Evolutionary conservation across 1,140 invertebrate species (phyloP), one percentile per base, ranked within the genome.

Genomic region (Diprion similis): DNA sequence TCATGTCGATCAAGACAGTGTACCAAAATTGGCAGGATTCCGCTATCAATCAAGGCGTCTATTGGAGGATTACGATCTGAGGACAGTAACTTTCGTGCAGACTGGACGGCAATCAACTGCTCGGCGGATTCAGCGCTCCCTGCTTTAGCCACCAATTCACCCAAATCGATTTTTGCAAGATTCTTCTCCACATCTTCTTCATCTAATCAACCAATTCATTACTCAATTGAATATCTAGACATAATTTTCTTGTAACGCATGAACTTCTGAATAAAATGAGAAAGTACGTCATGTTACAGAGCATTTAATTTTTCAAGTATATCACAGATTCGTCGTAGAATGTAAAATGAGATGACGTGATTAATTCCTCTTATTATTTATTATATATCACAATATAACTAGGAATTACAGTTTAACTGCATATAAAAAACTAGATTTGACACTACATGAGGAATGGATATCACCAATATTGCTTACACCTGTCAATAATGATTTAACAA

Each of bases 21-120:
- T 59, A 99, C 97, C 79, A 99, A 91, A 81, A 97, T 94, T 68
- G 98, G 98, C 75, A 99, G 91, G 84, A 99, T 97, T 68, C 96
- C 96, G 87, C 95, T 95, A 37, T 93, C 89, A 78, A 99, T 99
- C 70, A 99, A 90, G 74, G 95, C 94, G 91, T 99, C 96, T 82
- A 99, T 99, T n/a, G 98, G 98, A 78, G 98, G 98, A 90, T 99
- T 99, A 78, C 96, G 93, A 88, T 99, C 98, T 65, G 96, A 97
- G 4, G 98, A 99, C 8, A 99, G 89, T 71, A 99, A 89, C 89
- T 99, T 99, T 74, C 98, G 90, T 70, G 95, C 95, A 47, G 95
- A 92, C 85, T 97, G 95, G 8, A 97, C 95, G 68, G 95, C 95
- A 78, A 90, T 88, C 77, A 97, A 90, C 87, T 97, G 95, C 80